phyloP scores from a whole-genome alignment of 2,113 vertebrate species.

The Eonycteris spelaea region DNA sequence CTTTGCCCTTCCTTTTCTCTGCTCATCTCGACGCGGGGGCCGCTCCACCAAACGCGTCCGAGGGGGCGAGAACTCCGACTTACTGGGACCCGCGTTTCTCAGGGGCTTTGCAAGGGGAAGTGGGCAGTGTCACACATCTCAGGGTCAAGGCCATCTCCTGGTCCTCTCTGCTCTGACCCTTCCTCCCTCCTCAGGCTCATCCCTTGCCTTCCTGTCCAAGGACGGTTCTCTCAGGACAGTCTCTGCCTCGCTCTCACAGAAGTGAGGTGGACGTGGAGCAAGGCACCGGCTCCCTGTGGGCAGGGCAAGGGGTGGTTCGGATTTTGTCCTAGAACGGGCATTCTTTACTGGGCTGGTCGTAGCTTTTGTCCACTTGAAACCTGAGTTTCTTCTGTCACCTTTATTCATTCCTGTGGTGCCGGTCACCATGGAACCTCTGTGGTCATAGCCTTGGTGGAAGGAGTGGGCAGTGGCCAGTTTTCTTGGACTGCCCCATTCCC shows the following conservation, averaged over 20 bases:
- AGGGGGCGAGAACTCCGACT: background rate
- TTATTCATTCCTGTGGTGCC: background rate
- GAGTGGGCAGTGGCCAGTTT: background rate
- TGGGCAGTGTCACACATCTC: background rate
- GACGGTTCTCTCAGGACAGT: background rate
- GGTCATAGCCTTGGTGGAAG: background rate
- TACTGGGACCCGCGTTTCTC: background rate
- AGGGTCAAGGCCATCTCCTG: background rate
- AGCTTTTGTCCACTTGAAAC: slow-evolving; percentile 29
- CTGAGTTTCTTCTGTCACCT: background rate
- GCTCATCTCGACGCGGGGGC: background rate
- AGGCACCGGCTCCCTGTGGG: background rate
- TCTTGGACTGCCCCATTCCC: rapidly evolving
- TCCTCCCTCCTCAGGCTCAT: background rate
- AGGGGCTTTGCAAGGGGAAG: background rate
- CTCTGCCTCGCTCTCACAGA: background rate
- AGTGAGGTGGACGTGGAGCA: background rate
- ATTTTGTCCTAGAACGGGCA: background rate
- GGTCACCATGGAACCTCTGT: background rate
- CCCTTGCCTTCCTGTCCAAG: background rate
- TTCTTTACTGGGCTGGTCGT: background rate
- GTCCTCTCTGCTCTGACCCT: background rate
- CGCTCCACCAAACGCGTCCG: rapidly evolving
- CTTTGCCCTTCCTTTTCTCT: background rate
- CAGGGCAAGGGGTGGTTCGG: rapidly evolving